phyloP scores from a whole-genome alignment of 2,888 invertebrate species.

The Drosophila nr. perissopoda region DNA sequence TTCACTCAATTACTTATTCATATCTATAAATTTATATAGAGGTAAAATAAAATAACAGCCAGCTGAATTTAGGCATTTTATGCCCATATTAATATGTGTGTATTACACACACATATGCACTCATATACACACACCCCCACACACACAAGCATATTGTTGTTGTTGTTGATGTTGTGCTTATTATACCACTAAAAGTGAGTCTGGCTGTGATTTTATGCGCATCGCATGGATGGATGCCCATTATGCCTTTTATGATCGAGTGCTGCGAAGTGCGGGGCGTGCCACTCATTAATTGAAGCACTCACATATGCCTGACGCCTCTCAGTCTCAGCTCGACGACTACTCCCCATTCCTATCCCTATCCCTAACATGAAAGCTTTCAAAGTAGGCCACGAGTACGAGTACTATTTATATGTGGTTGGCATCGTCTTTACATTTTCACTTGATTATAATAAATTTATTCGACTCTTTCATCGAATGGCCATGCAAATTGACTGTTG shows the following conservation, averaged over 20 bases:
- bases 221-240: conserved; percentile 41
- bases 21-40: background rate
- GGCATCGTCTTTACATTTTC: conserved; percentile 29
- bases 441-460: conserved; percentile 47
- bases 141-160: background rate
- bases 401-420: background rate
- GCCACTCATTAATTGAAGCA: conserved; percentile 46
- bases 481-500: conserved; percentile 46
- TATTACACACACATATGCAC: background rate
- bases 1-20: background rate
- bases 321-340: conserved; percentile 26
- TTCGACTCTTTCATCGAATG: conserved; percentile 25
- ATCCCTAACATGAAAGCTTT: background rate
- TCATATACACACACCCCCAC: background rate
- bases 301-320: conserved; percentile 39
- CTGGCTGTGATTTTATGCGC: conserved; percentile 54
- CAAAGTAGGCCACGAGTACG: conserved; percentile 17
- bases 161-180: conserved; percentile 1
- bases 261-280: conserved; percentile 28
- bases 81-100: background rate
- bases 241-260: conserved; percentile 55
- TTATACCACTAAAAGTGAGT: background rate
- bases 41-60: background rate
- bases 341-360: background rate
- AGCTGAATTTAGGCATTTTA: conserved; percentile 12